Conservation (phyloP, 1,140 invertebrate species). For the Macrotrachela quadricornifera region DNA sequence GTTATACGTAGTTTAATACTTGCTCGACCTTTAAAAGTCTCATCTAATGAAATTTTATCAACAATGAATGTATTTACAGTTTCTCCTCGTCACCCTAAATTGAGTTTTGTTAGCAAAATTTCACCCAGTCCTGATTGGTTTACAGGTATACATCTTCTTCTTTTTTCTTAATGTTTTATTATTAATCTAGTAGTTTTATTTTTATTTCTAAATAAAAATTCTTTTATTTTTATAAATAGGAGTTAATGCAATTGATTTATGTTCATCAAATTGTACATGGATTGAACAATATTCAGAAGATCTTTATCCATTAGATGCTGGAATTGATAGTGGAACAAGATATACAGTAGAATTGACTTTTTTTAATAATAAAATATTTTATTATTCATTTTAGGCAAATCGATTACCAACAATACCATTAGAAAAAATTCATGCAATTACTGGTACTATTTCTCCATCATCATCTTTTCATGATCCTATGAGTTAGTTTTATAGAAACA, state of each 20-base stretch:
- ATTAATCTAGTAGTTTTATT: too few relatives aligned
- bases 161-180: too few relatives aligned
- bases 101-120: constrained; percentile 76
- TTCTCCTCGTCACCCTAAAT: constrained; percentile 60
- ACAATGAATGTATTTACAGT: constrained; percentile 32
- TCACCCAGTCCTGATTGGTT: constrained; percentile 88
- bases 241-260: constrained; percentile 61
- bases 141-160: constrained; percentile 35
- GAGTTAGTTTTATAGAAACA: too few relatives aligned
- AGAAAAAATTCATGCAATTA: constrained; percentile 68
- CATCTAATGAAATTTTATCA: constrained; percentile 1
- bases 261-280: constrained; percentile 69
- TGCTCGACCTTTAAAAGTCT: constrained; percentile 1
- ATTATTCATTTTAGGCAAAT: constrained; percentile 27
- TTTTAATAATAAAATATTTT: too few relatives aligned
- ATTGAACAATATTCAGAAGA: constrained; percentile 51
- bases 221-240: constrained; percentile 34
- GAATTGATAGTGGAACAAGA: constrained; percentile 70
- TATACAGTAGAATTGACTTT: constrained; percentile 48
- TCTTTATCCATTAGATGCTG: constrained; percentile 77
- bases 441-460: constrained; percentile 16
- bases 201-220: too few relatives aligned
- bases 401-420: constrained; percentile 62
- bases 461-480: too few relatives aligned
- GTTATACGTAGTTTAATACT: constrained; percentile 1